These are phyloP conservation scores for Aelia acuminata DNA, from an alignment of 2,888 invertebrate genomes.

Conservation along the genomic window DNA sequence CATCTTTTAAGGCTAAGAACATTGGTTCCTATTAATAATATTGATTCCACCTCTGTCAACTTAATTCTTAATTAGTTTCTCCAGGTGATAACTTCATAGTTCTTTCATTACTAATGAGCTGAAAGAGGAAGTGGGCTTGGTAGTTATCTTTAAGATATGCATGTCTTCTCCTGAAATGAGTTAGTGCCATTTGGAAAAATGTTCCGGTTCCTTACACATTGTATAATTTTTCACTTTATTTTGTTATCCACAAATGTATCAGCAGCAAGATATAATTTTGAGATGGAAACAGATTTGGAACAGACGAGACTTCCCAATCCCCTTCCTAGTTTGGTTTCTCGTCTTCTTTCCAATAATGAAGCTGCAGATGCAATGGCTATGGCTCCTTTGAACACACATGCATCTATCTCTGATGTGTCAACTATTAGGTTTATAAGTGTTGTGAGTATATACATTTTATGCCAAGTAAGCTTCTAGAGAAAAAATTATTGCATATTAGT, in stretches of 20 bases:
- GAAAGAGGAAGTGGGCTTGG: slow-evolving; percentile 49
- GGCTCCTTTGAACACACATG: not conserved
- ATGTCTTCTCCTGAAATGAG: not conserved
- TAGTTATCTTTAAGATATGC: slow-evolving; percentile 25
- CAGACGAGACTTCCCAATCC: slow-evolving; percentile 46
- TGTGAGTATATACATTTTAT: slow-evolving; percentile 52
- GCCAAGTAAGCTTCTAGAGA: not conserved
- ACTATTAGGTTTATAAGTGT: slow-evolving; percentile 61
- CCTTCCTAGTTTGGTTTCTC: slow-evolving; percentile 47
- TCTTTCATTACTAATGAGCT: slow-evolving; percentile 34
- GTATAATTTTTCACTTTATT: not conserved
- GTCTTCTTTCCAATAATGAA: slow-evolving; percentile 50
- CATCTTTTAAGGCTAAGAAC: not conserved
- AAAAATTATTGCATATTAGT: not conserved
- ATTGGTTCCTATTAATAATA: not conserved
- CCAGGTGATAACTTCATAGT: slow-evolving; percentile 19
- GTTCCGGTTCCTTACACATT: not conserved
- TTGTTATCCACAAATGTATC: not conserved
- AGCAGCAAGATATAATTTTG: not conserved
- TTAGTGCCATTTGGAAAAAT: slow-evolving; percentile 40
- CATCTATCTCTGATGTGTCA: slow-evolving; percentile 26
- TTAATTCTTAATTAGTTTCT: slow-evolving; percentile 26
- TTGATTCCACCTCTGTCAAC: not conserved
- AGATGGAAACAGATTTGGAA: not conserved
- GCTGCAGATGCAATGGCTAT: slow-evolving; percentile 49